Base-by-base conservation (phyloP, 2,888 invertebrate genomes). In the Cerceris ruficornis region DNA sequence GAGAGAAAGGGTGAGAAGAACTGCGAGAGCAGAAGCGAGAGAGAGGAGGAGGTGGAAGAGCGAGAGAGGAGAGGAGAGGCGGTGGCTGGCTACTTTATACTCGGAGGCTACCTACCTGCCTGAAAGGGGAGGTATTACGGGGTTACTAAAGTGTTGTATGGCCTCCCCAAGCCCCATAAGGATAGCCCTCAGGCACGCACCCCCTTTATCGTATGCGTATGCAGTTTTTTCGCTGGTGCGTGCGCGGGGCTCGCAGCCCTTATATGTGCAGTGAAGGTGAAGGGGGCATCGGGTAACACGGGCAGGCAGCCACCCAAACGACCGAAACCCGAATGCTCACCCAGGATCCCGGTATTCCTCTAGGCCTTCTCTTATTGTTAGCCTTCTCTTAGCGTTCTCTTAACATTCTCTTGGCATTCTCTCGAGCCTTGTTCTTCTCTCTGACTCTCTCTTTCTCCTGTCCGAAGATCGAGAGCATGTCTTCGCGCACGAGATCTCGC, bases 211-310 rank as follows among this genome's bases (percentile, higher is more conserved):
- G 87, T 87, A 86, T 90, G 89, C 90, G 90, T 90, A 91, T 90
- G 90, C 91, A 85, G 81, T 81, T 81, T 81, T 81, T 81, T 81
- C 86, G 87, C 86, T 87, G 88, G 88, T 90, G 88, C 90, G 90
- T 90, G 90, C 89, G 88, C 88, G 89, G 90, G 91, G 88, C 70
- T 84, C 61, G 90, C 88, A 89, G 88, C 89, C 91, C 92, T 90
- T 92, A 92, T 89, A 84, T 85, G 86, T 90, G 90, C 90, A 90
- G 89, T 88, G 89, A 91, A 91, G 91, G 91, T 91, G 91, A 91
- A 91, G 89, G 91, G 91, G 91, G 92, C 92, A 92, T 92, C 88
- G 89, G 90, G 91, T 92, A 91, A 90, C 91, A 90, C 91, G 84
- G 87, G 87, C 88, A 90, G 90, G 87, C 87, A 90, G 88, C 81